These are phyloP conservation scores for Campoletis raptor DNA, from an alignment of 2,888 invertebrate genomes.

Conservation along the genomic window DNA sequence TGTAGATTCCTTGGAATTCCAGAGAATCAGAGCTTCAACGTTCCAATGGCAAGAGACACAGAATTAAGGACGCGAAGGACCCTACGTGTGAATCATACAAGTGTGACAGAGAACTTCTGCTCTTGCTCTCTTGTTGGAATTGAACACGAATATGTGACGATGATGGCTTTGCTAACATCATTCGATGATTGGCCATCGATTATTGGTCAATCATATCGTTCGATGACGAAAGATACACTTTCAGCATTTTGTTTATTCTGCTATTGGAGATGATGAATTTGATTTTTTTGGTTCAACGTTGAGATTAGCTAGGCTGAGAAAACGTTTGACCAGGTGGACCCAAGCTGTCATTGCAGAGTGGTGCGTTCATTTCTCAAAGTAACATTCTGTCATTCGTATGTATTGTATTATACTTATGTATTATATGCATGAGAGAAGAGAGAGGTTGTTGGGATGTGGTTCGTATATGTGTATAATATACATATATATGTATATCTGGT, in stretches of 20 bases:
- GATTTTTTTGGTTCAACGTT: background rate
- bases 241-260: background rate
- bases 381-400: conserved; percentile 35
- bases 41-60: conserved; percentile 2
- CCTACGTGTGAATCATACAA: background rate
- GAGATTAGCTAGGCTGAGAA: background rate
- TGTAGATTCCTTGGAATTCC: conserved; percentile 64
- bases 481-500: conserved; percentile 56
- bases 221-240: background rate
- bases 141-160: conserved; percentile 39
- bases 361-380: conserved; percentile 45
- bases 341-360: conserved; percentile 31
- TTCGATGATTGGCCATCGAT: conserved; percentile 23
- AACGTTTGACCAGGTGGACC: conserved; percentile 51
- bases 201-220: background rate
- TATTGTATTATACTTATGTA: conserved; percentile 20
- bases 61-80: background rate
- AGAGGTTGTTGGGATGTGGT: conserved; percentile 41
- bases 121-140: conserved; percentile 43
- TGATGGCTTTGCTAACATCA: conserved; percentile 36
- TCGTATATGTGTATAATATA: background rate
- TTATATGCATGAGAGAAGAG: conserved; percentile 41
- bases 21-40: conserved; percentile 14
- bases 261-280: background rate
- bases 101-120: background rate